Evolutionary conservation across 2,888 invertebrate species (phyloP).

Genomic region (Teleogryllus oceanicus): DNA sequence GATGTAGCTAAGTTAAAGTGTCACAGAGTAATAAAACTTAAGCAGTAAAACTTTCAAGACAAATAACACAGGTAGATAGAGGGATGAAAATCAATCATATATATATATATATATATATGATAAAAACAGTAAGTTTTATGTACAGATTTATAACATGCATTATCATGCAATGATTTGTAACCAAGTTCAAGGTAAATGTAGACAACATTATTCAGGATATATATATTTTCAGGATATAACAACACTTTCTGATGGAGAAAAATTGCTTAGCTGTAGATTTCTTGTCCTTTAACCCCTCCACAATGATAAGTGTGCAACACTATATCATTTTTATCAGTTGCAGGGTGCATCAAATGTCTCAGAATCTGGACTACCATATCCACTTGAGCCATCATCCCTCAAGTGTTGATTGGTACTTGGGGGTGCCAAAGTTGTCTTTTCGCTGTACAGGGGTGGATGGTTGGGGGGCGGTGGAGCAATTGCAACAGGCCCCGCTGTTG

Average conservation of each 20-base stretch:
- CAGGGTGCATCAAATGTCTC: conserved; percentile 54
- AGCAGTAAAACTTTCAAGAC: too few species aligned
- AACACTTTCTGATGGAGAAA: neutral
- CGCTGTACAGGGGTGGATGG: conserved; percentile 21
- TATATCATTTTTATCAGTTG: conserved; percentile 25
- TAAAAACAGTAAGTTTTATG: too few species aligned
- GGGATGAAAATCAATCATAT: too few species aligned
- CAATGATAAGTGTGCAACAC: neutral
- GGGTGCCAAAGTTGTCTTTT: conserved; percentile 26
- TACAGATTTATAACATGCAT: too few species aligned
- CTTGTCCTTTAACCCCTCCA: neutral
- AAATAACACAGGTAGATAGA: too few species aligned
- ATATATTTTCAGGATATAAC: too few species aligned
- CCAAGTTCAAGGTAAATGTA: too few species aligned
- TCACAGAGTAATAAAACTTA: too few species aligned
- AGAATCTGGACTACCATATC: conserved; percentile 75
- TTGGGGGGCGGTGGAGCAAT: conserved; percentile 18
- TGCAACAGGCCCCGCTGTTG: conserved; percentile 27
- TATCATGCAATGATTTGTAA: too few species aligned
- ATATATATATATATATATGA: too few species aligned
- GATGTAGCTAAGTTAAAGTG: too few species aligned
- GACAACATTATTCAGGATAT: too few species aligned
- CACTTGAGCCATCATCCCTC: conserved; percentile 70
- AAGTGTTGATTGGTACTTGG: conserved; percentile 33
- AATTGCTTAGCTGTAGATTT: neutral